Base-by-base conservation (phyloP, 1,140 invertebrate genomes). In the Planococcus citri region DNA sequence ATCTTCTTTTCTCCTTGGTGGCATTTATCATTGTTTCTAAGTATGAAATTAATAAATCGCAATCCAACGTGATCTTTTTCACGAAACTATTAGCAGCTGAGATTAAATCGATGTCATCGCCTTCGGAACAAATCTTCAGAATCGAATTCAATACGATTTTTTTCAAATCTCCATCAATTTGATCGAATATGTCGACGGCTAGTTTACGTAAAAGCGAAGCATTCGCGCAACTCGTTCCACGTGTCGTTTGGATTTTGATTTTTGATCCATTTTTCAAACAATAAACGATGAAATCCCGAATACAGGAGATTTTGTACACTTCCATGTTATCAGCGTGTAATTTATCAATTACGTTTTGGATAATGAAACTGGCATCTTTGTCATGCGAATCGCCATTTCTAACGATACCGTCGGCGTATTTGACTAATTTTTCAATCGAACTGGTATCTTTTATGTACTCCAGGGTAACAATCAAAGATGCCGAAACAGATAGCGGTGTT, bases 1-100 rank as follows among this genome's bases (percentile, higher is more conserved):
- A 64, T 64, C 22, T 25, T 24, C 22, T 64, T 64, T 64, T 64
- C 2, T 64, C 60, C 12, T 24, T 12, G 3, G 20, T 2, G 17
- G 17, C 22, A 12, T 24, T 64, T 27, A 24, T 24, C 60, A 64
- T 64, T 10, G 4, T 3, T 12, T 24, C 25, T 20, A 64, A 64
- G 24, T 64, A 25, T 4, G 60, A 27, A 10, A 64, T 17, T 10
- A 64, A 21, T 64, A 64, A 27, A 4, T 64, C 22, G 60, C 60
- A 64, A 27, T 64, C 20, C 17, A 64, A 64, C 22, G 60, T 64
- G 12, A 64, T 27, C 22, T 64, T 64, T 17, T 64, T 64, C 60
- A 64, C 25, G 17, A 64, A 64, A 64, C 60, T 64, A 27, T 64
- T 64, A 4, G 60, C 60, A 24, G 60, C 22, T 27, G 60, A 27